phyloP scores from a whole-genome alignment of 1,140 invertebrate species.

The Drosophila lowei region DNA sequence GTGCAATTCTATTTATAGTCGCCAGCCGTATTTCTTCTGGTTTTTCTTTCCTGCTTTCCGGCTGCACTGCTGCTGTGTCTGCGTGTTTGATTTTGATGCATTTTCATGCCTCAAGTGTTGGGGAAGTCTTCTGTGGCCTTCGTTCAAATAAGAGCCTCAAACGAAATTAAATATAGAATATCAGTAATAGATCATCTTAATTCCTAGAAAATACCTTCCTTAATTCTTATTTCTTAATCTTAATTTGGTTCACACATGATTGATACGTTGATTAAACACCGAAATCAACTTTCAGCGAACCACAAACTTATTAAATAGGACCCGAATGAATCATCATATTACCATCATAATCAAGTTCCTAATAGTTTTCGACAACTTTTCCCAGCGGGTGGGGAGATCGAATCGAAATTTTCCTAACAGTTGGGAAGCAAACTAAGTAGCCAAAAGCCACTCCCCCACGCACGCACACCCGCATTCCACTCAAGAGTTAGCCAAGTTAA shows the following conservation, averaged over 20 bases:
- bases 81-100: neutral
- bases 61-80: neutral
- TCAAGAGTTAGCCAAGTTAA: conserved; percentile 44
- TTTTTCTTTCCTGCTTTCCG: neutral
- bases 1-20: conserved; percentile 28
- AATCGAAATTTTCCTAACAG: conserved; percentile 11
- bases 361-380: conserved; percentile 24
- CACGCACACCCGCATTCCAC: conserved; percentile 4
- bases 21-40: neutral
- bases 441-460: conserved; percentile 5
- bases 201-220: too few relatives aligned
- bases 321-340: conserved; percentile 5
- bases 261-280: neutral
- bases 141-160: too few relatives aligned
- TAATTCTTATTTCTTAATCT: too few relatives aligned
- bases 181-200: too few relatives aligned
- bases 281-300: conserved; percentile 3
- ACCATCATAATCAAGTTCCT: conserved; percentile 27
- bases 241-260: too few relatives aligned
- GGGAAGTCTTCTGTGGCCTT: too few relatives aligned
- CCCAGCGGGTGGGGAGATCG: neutral
- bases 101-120: neutral
- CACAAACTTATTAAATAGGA: conserved; percentile 12
- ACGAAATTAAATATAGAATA: too few relatives aligned
- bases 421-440: conserved; percentile 20